Base-by-base conservation (phyloP, 1,140 invertebrate species). In the Cecropterus lyciades region DNA sequence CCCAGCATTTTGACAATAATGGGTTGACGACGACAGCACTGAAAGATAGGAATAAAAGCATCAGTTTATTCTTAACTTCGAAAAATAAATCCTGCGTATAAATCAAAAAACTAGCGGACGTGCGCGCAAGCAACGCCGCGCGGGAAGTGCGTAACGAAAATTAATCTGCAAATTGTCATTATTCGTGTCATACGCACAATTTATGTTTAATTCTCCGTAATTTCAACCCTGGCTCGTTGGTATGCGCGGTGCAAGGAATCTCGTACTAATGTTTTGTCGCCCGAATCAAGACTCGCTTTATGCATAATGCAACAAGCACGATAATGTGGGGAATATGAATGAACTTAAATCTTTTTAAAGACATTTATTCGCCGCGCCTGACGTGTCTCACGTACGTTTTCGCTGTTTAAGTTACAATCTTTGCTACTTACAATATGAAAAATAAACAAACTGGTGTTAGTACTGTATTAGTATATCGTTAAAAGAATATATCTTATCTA, bases 221-320 rank as follows among this genome's bases (percentile, higher is more conserved):
- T 60, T 11, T 59, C 13, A 67, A 42, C 40, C 24, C 20, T 3
- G 15, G 27, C 45, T 65, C 42, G 52, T 79, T 72, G 60, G 74
- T 81, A 85, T 85, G 81, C 82, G 53, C 53, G 51, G 66, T 67
- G 71, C 78, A 76, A 69, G 60, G 65, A 71, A 77, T 79, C 70
- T 75, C 60, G 75, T 80, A 84, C 77, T 85, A 85, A 86, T 87
- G 85, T 81, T 80, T 76, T 72, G 69, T 77, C 80, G 76, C 82
- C 76, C 69, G 75, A 69, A 77, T 75, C 70, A 77, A 77, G 75
- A 46, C 48, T 77, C 60, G 62, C 57, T 30, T 52, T 64, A 85
- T 88, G 77, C 79, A 84, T 85, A 78, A 88, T 90, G 81, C 79
- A 87, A 67, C 48, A 56, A 55, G 65, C 68, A 65, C 60, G 65